Base-by-base conservation (phyloP, 2,113 vertebrate species). In the Tachysurus vachellii region DNA sequence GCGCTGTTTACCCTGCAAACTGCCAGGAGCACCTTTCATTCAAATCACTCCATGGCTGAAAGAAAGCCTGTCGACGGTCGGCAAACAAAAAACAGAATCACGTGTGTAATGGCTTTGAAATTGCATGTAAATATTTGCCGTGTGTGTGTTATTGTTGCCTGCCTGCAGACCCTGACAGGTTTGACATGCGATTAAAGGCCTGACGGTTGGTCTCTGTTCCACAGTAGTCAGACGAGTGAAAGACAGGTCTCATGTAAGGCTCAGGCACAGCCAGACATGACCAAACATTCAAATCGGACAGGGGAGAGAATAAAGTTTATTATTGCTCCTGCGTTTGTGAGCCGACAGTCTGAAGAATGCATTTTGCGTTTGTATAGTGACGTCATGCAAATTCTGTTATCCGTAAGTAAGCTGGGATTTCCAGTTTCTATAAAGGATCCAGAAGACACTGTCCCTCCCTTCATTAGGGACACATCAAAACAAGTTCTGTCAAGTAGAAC, bases 101-200 rank as follows among this genome's bases (percentile, higher is more conserved):
- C 91, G 91, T 91, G 93, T 93, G 92, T 93, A 92, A 93, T 93
- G 92, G 91, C 90, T 91, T 91, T 89, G 91, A 94, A 95, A 93
- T 92, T 56, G 90, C 80, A 90, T 92, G 92, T 93, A 94, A 94
- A 95, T 95, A 95, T 95, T 95, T 94, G 91, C 91, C 77, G n/a
- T 80, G 64, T 89, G 71, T 92, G 92, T 93, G 92, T 93, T 94
- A 93, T 93, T 94, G 92, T 94, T 94, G 89, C 89, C 31, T 44
- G 76, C 77, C 77, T 61, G n/a, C 56, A 57, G 88, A 59, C 80
- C 68, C 31, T 64, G 61, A 31, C 68, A 83, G 80, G 71, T 64
- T 84, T 88, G 75, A 54, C 83, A 88, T 91, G 86, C 87, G 89
- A 90, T 89, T 90, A 88, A 89, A 91, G 79, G 87, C 91, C 88